Conservation (phyloP, 30 jellyfish, hydroid and myxozoan species). For the Pseudorhiza aurosa region DNA sequence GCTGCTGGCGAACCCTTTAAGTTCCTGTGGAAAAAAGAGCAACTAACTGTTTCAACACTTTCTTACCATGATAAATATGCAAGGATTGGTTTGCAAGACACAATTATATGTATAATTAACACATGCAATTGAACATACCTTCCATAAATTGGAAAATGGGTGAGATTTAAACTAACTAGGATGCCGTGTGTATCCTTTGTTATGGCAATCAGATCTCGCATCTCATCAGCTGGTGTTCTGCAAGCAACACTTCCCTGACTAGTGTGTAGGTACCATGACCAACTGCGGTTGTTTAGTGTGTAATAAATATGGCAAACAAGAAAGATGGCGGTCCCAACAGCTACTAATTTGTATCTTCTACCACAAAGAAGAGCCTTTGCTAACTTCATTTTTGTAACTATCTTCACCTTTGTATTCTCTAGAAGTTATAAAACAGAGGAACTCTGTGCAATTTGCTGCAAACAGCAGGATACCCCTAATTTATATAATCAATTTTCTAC, state of each 20-base stretch:
- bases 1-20: no score
- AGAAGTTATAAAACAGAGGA: no score
- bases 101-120: no score
- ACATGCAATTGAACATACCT: conserved; percentile 60
- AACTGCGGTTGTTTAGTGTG: conserved; percentile 37
- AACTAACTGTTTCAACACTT: no score
- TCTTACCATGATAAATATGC: neutral
- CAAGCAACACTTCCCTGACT: neutral
- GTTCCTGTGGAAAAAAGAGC: no score
- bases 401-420: no score
- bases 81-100: no score
- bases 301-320: conserved; percentile 21
- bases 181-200: conserved; percentile 31
- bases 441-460: no score
- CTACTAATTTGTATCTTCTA: neutral
- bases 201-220: conserved; percentile 31
- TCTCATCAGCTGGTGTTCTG: conserved; percentile 27
- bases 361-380: no score
- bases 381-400: no score
- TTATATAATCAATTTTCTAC: no score
- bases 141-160: conserved; percentile 55
- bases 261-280: conserved; percentile 60
- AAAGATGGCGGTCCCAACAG: neutral
- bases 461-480: no score
- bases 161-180: conserved; percentile 8